Evolutionary conservation across 2,797 vertebrate species (phyloP).

Genomic region (Pseudomugil gertrudae): DNA sequence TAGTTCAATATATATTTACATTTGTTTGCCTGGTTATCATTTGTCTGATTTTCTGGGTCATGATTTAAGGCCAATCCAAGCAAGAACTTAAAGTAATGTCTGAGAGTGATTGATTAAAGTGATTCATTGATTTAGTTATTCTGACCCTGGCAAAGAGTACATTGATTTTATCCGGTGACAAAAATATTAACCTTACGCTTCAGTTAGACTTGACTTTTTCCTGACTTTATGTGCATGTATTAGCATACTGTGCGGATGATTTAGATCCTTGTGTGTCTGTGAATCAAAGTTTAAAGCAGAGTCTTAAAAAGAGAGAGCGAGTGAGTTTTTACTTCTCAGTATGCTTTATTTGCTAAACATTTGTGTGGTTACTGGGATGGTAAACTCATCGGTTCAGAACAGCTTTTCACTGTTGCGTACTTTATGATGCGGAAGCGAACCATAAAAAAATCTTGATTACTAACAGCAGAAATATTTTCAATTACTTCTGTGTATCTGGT

Average conservation of each 20-base stretch:
- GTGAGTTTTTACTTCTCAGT: constrained; percentile 7
- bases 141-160: too few species aligned
- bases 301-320: constrained; percentile 2
- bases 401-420: neutral
- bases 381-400: neutral
- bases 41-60: too few species aligned
- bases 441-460: constrained; percentile 12
- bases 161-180: too few species aligned
- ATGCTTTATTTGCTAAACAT: constrained; percentile 3
- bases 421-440: constrained; percentile 32
- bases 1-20: too few species aligned
- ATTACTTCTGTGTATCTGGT: constrained; percentile 30
- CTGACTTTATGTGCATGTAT: constrained; percentile 12
- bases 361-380: neutral
- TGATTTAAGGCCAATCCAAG: too few species aligned
- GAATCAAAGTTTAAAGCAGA: neutral
- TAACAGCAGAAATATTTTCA: constrained; percentile 25
- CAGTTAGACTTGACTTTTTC: neutral
- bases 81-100: too few species aligned
- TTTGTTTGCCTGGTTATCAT: too few species aligned
- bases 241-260: too few species aligned
- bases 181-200: too few species aligned
- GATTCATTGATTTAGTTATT: too few species aligned
- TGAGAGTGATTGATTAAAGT: too few species aligned
- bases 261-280: too few species aligned